These are phyloP conservation scores for Drosophila navojoa DNA, from an alignment of 1,140 invertebrate species.

Conservation along the genomic window DNA sequence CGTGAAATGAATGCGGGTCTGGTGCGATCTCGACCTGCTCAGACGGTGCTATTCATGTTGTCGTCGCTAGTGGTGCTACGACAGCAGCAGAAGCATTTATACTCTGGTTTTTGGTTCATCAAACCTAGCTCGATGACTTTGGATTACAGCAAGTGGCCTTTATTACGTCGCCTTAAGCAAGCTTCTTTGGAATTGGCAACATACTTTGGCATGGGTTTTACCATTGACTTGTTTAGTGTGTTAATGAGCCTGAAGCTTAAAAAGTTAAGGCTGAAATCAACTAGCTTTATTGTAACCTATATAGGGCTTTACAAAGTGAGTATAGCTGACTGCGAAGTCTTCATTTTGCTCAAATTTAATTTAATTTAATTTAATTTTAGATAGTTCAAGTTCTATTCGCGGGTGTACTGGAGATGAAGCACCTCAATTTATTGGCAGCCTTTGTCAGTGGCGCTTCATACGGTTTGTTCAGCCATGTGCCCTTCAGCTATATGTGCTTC, in stretches of 20 bases:
- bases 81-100: constrained; percentile 31
- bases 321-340: background rate
- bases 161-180: constrained; percentile 6
- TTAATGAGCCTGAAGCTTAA: constrained; percentile 4
- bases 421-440: constrained; percentile 36
- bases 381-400: constrained; percentile 37
- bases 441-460: constrained; percentile 50
- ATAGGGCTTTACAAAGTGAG: constrained; percentile 48
- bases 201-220: constrained; percentile 52
- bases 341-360: background rate
- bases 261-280: constrained; percentile 32
- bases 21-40: constrained; percentile 37
- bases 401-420: constrained; percentile 1
- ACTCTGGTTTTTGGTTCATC: constrained; percentile 64
- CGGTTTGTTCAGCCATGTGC: constrained; percentile 21
- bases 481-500: constrained; percentile 50
- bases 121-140: constrained; percentile 27
- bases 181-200: constrained; percentile 32
- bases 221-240: constrained; percentile 39
- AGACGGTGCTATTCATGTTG: constrained; percentile 57
- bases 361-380: constrained; percentile 16
- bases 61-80: constrained; percentile 47
- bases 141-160: constrained; percentile 23
- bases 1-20: constrained; percentile 33
- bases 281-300: constrained; percentile 48